Conservation (phyloP, 2,888 invertebrate genomes). For the Yponomeuta cagnagella region DNA sequence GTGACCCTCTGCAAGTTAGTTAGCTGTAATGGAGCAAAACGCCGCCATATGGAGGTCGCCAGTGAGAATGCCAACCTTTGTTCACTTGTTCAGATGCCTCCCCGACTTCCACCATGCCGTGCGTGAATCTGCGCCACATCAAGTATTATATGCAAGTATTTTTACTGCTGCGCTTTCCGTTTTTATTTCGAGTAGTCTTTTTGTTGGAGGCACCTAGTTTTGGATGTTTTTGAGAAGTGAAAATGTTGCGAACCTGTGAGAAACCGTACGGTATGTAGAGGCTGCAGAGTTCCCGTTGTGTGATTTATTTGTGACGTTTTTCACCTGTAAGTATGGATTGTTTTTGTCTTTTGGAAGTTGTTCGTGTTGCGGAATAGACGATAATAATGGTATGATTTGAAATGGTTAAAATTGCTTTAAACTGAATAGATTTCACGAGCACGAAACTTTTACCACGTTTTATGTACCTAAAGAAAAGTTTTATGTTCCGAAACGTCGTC, state of each 20-base stretch:
- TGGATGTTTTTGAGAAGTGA: neutral
- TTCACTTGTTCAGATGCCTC: slow-evolving; percentile 13
- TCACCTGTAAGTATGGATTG: neutral
- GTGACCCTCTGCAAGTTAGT: slow-evolving; percentile 1
- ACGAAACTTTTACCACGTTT: too few species aligned
- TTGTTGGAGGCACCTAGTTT: neutral
- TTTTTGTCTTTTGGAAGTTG: too few species aligned
- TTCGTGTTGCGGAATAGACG: too few species aligned
- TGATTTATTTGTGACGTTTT: neutral
- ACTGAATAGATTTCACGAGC: too few species aligned
- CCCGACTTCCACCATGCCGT: slow-evolving; percentile 49
- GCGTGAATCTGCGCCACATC: slow-evolving; percentile 50
- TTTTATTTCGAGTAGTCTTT: slow-evolving; percentile 1
- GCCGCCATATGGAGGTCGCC: slow-evolving; percentile 10
- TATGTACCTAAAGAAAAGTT: too few species aligned
- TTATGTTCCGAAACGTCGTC: too few species aligned
- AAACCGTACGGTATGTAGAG: neutral
- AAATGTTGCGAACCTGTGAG: neutral
- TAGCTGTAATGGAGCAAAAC: slow-evolving; percentile 1
- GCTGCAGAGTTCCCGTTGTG: neutral
- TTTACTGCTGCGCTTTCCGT: slow-evolving; percentile 4
- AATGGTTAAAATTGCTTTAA: too few species aligned
- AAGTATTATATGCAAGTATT: slow-evolving; percentile 69
- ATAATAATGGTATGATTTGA: too few species aligned
- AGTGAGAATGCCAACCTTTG: slow-evolving; percentile 15